Evolutionary conservation across 2,888 invertebrate species (phyloP).

Genomic region (Sipha maydis): DNA sequence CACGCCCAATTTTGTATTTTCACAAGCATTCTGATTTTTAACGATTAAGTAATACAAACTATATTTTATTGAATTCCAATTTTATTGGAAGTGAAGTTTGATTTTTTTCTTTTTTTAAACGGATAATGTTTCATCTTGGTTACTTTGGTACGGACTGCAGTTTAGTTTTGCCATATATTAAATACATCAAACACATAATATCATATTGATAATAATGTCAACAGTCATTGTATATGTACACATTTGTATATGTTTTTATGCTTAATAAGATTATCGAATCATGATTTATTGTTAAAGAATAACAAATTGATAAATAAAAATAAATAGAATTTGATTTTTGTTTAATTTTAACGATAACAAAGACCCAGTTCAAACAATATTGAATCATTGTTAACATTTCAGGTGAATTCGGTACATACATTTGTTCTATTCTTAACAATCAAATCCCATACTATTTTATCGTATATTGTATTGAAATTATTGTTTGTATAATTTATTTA

Average conservation of each 20-base stretch:
- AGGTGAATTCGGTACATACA: not conserved
- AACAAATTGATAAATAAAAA: not conserved
- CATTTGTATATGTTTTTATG: not conserved
- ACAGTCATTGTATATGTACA: too few species aligned
- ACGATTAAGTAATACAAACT: slow-evolving; percentile 4
- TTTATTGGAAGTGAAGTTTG: not conserved
- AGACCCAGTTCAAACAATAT: not conserved
- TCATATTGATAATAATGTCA: not conserved
- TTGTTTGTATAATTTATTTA: not conserved
- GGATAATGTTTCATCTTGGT: slow-evolving; percentile 23
- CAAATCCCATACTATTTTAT: not conserved
- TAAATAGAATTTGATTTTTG: not conserved
- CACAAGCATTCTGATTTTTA: not conserved
- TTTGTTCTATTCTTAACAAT: not conserved
- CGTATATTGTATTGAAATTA: not conserved
- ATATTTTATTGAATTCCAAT: not conserved
- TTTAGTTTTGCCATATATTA: not conserved
- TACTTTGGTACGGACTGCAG: not conserved
- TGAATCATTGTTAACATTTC: not conserved
- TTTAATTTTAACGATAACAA: not conserved
- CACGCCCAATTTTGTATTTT: not conserved
- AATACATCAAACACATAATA: not conserved
- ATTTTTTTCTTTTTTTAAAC: not conserved
- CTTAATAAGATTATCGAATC: not conserved
- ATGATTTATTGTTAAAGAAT: not conserved